These are phyloP conservation scores for Rhinella marina DNA, from an alignment of 2,797 vertebrate species.

Conservation along the genomic window DNA sequence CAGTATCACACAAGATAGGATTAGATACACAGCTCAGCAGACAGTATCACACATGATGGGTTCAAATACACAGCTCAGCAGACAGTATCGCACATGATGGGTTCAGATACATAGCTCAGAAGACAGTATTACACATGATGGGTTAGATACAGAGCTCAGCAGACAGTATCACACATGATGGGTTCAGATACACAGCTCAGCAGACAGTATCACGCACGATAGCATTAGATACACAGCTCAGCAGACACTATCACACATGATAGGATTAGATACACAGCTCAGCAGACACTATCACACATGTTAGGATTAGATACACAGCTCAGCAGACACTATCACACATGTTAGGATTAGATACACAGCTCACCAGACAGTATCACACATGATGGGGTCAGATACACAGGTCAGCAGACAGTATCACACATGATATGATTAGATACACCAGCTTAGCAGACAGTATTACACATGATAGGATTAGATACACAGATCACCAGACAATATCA, in stretches of 20 bases:
- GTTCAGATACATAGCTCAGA: neutral
- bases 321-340: neutral
- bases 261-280: neutral
- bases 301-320: neutral
- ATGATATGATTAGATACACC: neutral
- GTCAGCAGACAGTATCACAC: neutral
- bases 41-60: neutral
- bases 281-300: neutral
- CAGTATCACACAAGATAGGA: neutral
- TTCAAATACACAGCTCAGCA: neutral
- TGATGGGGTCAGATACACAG: neutral
- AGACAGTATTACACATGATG: neutral
- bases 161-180: neutral
- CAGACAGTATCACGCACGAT: neutral
- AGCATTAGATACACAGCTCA: neutral
- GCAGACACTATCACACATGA: neutral
- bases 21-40: neutral
- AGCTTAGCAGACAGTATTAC: neutral
- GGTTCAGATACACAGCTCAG: neutral
- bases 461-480: neutral
- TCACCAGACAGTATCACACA: neutral
- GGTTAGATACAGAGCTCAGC: neutral
- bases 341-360: neutral
- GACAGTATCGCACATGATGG: neutral
- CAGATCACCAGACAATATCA: neutral